These are phyloP conservation scores for Serranus cabrilla DNA, from an alignment of 2,797 vertebrate species.

Conservation along the genomic window DNA sequence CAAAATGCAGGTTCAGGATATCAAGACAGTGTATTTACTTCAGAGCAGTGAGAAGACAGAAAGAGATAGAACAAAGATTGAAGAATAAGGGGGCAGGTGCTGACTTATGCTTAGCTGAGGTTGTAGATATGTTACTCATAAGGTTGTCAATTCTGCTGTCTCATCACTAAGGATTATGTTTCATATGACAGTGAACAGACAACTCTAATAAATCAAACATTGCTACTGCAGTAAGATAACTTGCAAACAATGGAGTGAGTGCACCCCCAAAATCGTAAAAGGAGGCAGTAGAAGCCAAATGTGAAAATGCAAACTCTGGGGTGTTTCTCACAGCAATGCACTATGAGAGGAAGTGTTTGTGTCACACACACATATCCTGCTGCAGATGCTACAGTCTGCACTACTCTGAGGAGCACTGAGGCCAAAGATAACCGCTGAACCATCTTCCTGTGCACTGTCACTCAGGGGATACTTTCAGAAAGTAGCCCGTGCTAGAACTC, in stretches of 20 bases:
- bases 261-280: neutral
- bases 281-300: neutral
- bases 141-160: too few species aligned
- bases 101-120: too few species aligned
- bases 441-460: slow-evolving; percentile 54
- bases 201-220: too few species aligned
- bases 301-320: slow-evolving; percentile 30
- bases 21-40: neutral
- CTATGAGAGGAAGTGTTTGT: slow-evolving; percentile 65
- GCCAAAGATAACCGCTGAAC: slow-evolving; percentile 53
- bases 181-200: neutral
- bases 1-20: slow-evolving; percentile 7
- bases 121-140: too few species aligned
- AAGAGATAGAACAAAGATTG: slow-evolving; percentile 20
- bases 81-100: slow-evolving; percentile 3
- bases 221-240: too few species aligned
- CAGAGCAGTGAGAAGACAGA: slow-evolving; percentile 15
- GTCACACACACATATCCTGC: slow-evolving; percentile 57
- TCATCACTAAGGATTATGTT: too few species aligned
- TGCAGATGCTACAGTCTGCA: slow-evolving; percentile 28
- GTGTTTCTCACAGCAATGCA: slow-evolving; percentile 36
- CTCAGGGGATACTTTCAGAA: slow-evolving; percentile 2
- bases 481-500: neutral
- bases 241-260: neutral
- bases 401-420: slow-evolving; percentile 30